Conservation (phyloP, 1,140 invertebrate species). For the Stenopsyche tienmushanensis region DNA sequence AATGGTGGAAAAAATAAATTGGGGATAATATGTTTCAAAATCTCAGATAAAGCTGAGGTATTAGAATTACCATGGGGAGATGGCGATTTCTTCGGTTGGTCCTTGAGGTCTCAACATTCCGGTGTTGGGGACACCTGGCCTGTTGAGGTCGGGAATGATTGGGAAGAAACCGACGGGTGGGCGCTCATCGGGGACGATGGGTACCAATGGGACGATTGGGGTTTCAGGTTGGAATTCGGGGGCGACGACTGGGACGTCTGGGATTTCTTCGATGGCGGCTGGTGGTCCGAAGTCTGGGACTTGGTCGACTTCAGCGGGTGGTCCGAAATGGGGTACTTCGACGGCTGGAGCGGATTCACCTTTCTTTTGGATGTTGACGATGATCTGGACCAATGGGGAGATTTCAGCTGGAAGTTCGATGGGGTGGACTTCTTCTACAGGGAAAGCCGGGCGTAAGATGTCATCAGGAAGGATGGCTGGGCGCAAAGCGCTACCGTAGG, state of each 20-base stretch:
- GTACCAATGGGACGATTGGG: background rate
- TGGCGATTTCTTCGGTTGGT: too few species aligned
- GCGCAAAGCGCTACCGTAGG: background rate
- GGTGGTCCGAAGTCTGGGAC: background rate
- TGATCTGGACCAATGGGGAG: constrained; percentile 24
- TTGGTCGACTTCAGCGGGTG: background rate
- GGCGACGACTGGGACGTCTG: background rate
- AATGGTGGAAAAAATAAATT: too few species aligned
- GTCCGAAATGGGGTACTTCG: constrained; percentile 7
- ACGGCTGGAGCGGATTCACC: background rate
- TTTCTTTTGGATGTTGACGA: constrained; percentile 19
- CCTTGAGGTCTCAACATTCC: too few species aligned
- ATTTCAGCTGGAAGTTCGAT: constrained; percentile 11
- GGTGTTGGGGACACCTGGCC: too few species aligned
- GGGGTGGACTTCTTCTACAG: background rate
- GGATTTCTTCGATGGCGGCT: background rate
- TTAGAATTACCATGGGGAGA: too few species aligned
- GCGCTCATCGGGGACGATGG: background rate
- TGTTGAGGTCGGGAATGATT: background rate
- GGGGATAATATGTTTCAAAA: too few species aligned
- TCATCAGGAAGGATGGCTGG: background rate
- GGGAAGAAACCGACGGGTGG: background rate
- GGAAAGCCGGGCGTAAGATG: background rate
- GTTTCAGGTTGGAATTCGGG: background rate
- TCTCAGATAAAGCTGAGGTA: too few species aligned